A percentile compares a stretch with the other conserved stretches of the same genome.
phyloP scores from a whole-genome alignment of 2,797 vertebrate species.

The Tamandua tetradactyla region DNA sequence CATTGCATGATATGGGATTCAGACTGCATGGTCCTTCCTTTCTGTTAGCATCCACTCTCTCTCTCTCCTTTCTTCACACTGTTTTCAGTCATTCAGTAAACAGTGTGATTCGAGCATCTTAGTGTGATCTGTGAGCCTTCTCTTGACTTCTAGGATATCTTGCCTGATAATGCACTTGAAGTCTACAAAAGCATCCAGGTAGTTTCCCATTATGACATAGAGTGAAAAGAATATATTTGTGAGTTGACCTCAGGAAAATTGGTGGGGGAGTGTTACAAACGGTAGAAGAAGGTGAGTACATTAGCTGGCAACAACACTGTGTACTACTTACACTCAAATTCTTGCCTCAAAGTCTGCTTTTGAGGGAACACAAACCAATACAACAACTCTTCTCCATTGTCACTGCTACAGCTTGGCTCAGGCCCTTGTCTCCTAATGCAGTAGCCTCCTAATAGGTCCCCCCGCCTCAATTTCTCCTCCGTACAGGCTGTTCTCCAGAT shows the following conservation, averaged over 20 bases:
- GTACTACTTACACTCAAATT: neutral
- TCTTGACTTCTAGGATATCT: neutral
- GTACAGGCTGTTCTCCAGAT: neutral
- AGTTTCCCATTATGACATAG: neutral
- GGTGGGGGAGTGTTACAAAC: neutral
- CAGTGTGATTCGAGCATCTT: neutral
- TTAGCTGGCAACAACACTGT: neutral
- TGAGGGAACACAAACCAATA: neutral
- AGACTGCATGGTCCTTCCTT: neutral
- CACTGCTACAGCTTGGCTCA: neutral
- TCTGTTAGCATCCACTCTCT: neutral
- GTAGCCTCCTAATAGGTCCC: neutral
- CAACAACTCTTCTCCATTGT: neutral
- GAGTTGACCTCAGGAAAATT: too few relatives aligned
- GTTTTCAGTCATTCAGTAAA: conserved; percentile 28
- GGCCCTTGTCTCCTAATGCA: neutral
- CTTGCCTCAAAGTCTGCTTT: neutral
- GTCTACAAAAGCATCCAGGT: neutral
- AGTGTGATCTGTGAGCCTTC: neutral
- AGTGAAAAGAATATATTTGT: neutral
- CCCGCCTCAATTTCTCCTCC: neutral
- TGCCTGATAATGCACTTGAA: neutral
- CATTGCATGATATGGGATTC: neutral
- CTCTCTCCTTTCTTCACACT: neutral
- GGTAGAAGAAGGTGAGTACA: neutral